phyloP scores from a whole-genome alignment of 2,888 invertebrate genomes.

The Brachypterus glaber region DNA sequence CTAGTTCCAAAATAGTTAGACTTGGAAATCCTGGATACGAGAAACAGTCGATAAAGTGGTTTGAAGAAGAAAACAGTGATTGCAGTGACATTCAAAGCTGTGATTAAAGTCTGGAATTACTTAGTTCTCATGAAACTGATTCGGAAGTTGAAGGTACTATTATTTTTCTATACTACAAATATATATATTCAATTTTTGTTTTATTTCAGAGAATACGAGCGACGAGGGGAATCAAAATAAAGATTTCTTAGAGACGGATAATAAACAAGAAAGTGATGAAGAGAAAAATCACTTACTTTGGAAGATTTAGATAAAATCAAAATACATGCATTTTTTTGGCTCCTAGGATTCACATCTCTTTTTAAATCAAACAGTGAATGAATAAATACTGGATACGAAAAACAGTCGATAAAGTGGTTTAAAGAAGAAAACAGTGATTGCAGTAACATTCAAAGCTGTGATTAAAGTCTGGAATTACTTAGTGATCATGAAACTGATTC shows the following conservation, averaged over 20 bases:
- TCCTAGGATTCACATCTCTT: too few species aligned
- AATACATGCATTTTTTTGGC: conserved; percentile 8
- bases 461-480: too few species aligned
- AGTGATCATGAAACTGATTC: neutral
- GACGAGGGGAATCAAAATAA: too few species aligned
- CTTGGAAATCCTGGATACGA: neutral
- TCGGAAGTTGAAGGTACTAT: neutral
- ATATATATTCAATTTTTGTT: neutral
- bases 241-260: too few species aligned
- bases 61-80: neutral
- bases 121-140: neutral
- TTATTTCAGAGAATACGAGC: neutral
- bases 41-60: neutral
- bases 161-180: neutral
- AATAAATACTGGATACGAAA: too few species aligned
- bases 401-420: too few species aligned
- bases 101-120: neutral
- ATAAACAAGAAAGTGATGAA: too few species aligned
- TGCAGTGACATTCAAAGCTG: neutral
- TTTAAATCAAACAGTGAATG: conserved; percentile 12
- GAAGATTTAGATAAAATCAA: neutral
- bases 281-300: neutral
- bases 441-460: too few species aligned
- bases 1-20: neutral
- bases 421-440: too few species aligned